Percentiles rank a stretch among this genome's conserved stretches.
Conservation (phyloP, 2,113 vertebrate genomes). For the Psilopogon haemacephalus region DNA sequence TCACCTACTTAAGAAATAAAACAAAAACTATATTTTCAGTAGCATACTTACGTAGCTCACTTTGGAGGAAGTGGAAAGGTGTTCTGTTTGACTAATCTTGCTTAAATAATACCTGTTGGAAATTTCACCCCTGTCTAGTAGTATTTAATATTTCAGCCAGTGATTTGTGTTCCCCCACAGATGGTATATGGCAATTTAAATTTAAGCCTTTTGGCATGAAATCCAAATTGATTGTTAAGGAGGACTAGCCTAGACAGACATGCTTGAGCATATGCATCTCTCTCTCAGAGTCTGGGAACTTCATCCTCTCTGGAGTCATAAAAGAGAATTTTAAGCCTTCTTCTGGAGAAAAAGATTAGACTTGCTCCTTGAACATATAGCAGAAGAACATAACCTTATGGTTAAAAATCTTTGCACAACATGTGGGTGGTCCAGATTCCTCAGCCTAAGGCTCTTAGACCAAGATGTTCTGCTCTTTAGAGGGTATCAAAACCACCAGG, state of each 20-base stretch:
- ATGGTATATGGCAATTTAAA: not conserved
- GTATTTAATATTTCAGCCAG: not conserved
- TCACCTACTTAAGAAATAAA: not conserved
- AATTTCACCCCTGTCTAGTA: not conserved
- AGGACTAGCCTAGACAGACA: not conserved
- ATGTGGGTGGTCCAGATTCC: not conserved
- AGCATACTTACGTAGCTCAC: not conserved
- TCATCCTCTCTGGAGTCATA: not conserved
- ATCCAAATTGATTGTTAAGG: not conserved
- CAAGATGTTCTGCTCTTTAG: not conserved
- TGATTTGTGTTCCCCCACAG: not conserved
- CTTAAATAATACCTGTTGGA: not conserved
- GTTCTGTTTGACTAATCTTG: not conserved
- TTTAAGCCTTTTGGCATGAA: not conserved
- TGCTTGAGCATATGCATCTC: not conserved
- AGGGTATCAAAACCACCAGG: not conserved
- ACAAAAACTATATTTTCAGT: no score
- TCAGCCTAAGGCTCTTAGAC: not conserved
- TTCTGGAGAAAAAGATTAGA: not conserved
- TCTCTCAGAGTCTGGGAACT: not conserved
- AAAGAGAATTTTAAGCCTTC: not conserved
- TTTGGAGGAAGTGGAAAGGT: not conserved
- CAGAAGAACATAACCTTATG: not conserved
- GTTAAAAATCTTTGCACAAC: not conserved
- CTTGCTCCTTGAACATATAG: not conserved